Percentiles rank a stretch among this genome's conserved stretches.
phyloP scores from a whole-genome alignment of 2,797 vertebrate species.

The Balearica regulorum region DNA sequence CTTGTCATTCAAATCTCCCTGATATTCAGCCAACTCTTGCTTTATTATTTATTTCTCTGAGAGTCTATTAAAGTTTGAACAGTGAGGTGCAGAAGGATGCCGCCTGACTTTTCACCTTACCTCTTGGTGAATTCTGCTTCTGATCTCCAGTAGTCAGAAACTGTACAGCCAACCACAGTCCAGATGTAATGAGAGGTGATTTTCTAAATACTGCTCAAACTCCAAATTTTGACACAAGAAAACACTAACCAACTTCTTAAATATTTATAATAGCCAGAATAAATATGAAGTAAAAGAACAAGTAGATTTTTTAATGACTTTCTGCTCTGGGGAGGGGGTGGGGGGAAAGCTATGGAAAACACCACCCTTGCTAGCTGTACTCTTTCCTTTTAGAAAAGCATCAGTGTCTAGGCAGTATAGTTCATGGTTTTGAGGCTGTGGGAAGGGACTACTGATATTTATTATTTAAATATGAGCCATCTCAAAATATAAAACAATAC shows the following conservation, averaged over 20 bases:
- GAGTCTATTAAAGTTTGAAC: constrained; percentile 29
- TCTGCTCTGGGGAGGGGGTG: neutral
- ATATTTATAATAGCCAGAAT: neutral
- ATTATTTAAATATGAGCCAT: neutral
- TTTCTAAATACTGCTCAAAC: neutral
- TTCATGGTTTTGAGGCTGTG: neutral
- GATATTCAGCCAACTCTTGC: neutral
- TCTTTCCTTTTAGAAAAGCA: neutral
- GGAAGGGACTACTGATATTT: neutral
- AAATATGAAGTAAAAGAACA: neutral
- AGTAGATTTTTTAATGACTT: neutral
- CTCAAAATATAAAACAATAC: neutral
- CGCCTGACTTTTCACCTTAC: neutral
- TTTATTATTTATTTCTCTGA: constrained; percentile 20
- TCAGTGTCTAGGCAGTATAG: neutral
- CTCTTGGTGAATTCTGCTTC: neutral
- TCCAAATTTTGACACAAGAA: neutral
- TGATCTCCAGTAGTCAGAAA: neutral
- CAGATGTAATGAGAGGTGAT: neutral
- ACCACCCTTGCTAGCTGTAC: neutral
- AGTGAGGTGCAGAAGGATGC: neutral
- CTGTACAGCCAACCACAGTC: neutral
- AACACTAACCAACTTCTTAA: neutral
- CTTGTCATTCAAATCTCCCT: constrained; percentile 25
- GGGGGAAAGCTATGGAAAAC: neutral